These are phyloP conservation scores for Aquatica leii DNA, from an alignment of 2,888 invertebrate genomes.

Conservation along the genomic window DNA sequence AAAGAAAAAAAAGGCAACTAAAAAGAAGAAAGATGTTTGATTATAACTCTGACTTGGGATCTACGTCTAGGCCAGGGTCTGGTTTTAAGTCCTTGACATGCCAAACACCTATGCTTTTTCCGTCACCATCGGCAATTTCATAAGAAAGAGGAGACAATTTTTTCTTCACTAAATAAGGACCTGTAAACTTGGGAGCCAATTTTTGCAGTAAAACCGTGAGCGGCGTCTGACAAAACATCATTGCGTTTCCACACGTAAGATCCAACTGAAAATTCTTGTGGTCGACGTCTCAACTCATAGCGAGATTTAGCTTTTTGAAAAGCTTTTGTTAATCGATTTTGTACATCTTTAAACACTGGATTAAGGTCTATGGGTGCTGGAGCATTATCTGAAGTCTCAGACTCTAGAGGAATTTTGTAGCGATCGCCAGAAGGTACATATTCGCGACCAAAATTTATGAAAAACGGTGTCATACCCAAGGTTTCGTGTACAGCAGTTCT, in stretches of 20 bases:
- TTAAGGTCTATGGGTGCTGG: too few relatives aligned
- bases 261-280: slow-evolving; percentile 19
- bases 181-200: slow-evolving; percentile 37
- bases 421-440: too few relatives aligned
- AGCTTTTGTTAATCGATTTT: slow-evolving; percentile 20
- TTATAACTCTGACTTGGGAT: too few relatives aligned
- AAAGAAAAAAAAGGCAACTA: too few relatives aligned
- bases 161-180: background rate
- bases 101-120: slow-evolving; percentile 16
- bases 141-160: background rate
- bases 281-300: slow-evolving; percentile 32
- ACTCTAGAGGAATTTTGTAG: slow-evolving; percentile 25
- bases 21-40: too few relatives aligned
- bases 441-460: slow-evolving; percentile 33
- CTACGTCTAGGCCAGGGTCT: too few relatives aligned
- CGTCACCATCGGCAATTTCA: background rate
- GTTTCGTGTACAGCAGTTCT: slow-evolving; percentile 28
- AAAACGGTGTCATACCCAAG: background rate
- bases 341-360: slow-evolving; percentile 11
- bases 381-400: too few relatives aligned
- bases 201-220: slow-evolving; percentile 39
- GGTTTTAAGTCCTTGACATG: slow-evolving; percentile 27
- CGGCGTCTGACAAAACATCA: slow-evolving; percentile 36
- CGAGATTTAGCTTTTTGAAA: slow-evolving; percentile 23
- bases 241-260: slow-evolving; percentile 35